Evolutionary conservation across 2,888 invertebrate genomes (phyloP), one percentile per base, ranked within the genome.

Genomic region (Polymixis lichenea): DNA sequence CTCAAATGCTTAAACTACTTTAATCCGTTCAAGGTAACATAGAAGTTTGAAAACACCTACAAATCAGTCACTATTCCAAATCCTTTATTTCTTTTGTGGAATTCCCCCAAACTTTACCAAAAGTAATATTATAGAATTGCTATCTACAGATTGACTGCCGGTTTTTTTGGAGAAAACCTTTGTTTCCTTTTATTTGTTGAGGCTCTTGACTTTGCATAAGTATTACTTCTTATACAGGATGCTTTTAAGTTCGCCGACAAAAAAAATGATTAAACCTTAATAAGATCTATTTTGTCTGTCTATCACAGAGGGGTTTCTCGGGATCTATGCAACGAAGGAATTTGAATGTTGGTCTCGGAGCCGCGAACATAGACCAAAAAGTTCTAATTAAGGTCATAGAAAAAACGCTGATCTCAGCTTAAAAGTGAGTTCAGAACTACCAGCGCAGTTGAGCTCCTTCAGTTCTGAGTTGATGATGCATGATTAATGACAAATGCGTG

Each of bases 121-220:
- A 43, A 56, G 68, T 49, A 66, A 43, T 75, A 58, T 58, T 78
- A 46, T 38, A 9, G 17, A 78, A 46, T 17, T 46, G 38, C 25
- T 32, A 38, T 32, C 13, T 13, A 58, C 19, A n/a, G 38, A 71
- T 43, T 80, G 68, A n/a, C 28, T 28, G 19, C 28, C 13, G 15
- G 51, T 53, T 46, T 46, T 61, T 2, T 58, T 32, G 4, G 62
- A 58, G 56, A 13, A 38, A 61, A 77, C 28, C 43, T 22, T 51
- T 82, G 61, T 25, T 22, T 77, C 43, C 15, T 9, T 46, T 51
- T 62, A 11, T 82, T 76, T 82, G 11, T 32, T 28, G 5, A 22
- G 11, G 61, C 17, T 43, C 46, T 51, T 67, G 9, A 11, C 25
- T 66, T 76, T 19, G 38, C 25, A 32, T 64, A 75, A 43, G 64